Evolutionary conservation across 2,113 vertebrate genomes (phyloP).

Genomic region (Ptilorrhoa leucosticta): DNA sequence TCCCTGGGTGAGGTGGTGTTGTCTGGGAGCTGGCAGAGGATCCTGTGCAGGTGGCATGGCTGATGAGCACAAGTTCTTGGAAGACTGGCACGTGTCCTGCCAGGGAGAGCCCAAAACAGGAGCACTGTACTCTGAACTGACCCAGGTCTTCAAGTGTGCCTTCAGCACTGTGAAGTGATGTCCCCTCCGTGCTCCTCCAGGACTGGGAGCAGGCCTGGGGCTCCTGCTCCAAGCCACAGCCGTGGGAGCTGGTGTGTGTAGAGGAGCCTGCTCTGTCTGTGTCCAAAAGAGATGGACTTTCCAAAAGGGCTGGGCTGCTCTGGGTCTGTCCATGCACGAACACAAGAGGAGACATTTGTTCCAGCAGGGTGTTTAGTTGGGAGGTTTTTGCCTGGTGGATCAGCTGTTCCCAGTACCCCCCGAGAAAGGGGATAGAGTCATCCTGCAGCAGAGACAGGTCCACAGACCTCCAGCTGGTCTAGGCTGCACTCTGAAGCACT

Average conservation of each 20-base stretch:
- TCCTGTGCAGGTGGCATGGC: not conserved
- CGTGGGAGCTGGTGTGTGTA: not conserved
- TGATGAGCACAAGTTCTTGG: not conserved
- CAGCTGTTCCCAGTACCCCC: not conserved
- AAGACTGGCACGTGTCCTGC: fast-evolving
- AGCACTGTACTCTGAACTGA: not conserved
- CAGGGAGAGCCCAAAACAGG: not conserved
- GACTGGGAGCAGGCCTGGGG: not conserved
- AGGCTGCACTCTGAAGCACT: not conserved
- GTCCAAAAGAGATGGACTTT: not conserved
- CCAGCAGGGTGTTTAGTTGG: not conserved
- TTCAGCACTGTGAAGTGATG: not conserved
- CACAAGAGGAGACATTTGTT: not conserved
- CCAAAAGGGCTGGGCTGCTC: not conserved
- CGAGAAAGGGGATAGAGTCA: not conserved
- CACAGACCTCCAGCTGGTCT: not conserved
- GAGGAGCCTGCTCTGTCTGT: fast-evolving
- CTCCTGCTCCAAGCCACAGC: not conserved
- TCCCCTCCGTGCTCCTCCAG: not conserved
- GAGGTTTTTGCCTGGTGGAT: not conserved
- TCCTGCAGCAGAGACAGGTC: not conserved
- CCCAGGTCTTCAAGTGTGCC: not conserved
- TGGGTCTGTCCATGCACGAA: not conserved
- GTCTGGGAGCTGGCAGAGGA: not conserved
- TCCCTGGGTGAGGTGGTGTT: not conserved